phyloP scores from a whole-genome alignment of 2,113 vertebrate genomes.

The Lagenorhynchus albirostris region DNA sequence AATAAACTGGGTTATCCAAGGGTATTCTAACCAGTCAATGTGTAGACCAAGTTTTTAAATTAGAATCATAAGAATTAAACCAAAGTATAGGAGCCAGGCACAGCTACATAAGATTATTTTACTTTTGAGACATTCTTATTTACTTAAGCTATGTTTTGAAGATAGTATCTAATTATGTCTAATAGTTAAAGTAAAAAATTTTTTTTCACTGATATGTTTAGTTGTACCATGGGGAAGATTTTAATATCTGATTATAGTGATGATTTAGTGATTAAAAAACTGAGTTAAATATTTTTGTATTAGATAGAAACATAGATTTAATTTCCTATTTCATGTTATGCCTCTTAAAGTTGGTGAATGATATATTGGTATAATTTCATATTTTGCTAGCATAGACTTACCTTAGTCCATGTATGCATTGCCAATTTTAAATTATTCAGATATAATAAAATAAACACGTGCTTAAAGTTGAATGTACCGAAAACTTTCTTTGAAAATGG shows the following conservation, averaged over 20 bases:
- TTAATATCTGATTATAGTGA: background rate
- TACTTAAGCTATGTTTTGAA: background rate
- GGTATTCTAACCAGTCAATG: background rate
- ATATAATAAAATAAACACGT: background rate
- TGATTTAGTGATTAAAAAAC: background rate
- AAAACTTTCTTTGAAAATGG: background rate
- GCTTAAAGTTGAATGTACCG: background rate
- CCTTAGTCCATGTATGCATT: background rate
- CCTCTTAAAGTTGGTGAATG: background rate
- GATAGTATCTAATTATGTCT: background rate
- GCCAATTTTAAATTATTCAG: background rate
- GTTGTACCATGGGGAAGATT: background rate
- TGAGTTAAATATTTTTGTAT: background rate
- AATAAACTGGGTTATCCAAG: background rate
- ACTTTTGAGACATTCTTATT: background rate
- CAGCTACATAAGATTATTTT: background rate
- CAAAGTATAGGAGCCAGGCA: background rate
- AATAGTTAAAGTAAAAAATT: background rate
- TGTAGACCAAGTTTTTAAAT: background rate
- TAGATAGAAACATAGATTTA: constrained; percentile 18
- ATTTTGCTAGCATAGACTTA: background rate
- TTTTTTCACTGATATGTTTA: background rate
- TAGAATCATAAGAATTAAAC: background rate
- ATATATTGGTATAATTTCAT: background rate
- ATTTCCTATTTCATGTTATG: background rate